phyloP scores from a whole-genome alignment of 2,113 vertebrate species.

The Seriola quinqueradiata region DNA sequence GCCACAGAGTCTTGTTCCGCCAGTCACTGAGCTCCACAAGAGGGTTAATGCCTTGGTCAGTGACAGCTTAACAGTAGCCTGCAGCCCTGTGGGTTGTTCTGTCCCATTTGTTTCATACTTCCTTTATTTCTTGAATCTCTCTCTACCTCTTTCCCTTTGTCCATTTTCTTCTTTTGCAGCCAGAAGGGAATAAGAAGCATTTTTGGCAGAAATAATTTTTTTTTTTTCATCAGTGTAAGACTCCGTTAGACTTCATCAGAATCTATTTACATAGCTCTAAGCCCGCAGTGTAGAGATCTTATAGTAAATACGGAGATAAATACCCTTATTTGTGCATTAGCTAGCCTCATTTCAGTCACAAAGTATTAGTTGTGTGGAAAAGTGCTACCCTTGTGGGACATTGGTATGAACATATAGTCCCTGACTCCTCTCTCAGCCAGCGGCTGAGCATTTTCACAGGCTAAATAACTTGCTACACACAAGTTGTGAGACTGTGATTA shows the following conservation, averaged over 20 bases:
- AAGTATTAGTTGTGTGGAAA: slow-evolving; percentile 36
- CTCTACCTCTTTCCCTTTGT: background rate
- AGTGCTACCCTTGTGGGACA: slow-evolving; percentile 44
- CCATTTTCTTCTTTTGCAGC: background rate
- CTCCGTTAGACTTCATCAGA: slow-evolving; percentile 4
- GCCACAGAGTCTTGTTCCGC: slow-evolving; percentile 8
- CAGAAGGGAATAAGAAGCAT: background rate
- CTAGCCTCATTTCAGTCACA: slow-evolving; percentile 32
- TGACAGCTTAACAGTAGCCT: slow-evolving; percentile 9
- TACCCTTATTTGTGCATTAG: slow-evolving; percentile 25
- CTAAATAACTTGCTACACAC: slow-evolving; percentile 65
- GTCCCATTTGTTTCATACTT: background rate
- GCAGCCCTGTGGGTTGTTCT: background rate
- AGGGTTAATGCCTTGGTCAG: slow-evolving; percentile 41
- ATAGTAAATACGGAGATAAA: slow-evolving; percentile 29
- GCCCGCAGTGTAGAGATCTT: slow-evolving; percentile 1
- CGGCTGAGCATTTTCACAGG: slow-evolving; percentile 50
- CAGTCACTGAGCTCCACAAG: background rate
- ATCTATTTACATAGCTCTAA: background rate
- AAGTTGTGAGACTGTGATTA: slow-evolving; percentile 68
- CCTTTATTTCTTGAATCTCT: background rate
- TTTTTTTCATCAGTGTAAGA: background rate
- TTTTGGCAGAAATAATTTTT: background rate
- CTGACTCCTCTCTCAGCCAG: slow-evolving; percentile 41
- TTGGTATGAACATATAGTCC: slow-evolving; percentile 52